These are phyloP conservation scores for Physocephala rufipes DNA, from an alignment of 2,888 invertebrate species.

Conservation along the genomic window DNA sequence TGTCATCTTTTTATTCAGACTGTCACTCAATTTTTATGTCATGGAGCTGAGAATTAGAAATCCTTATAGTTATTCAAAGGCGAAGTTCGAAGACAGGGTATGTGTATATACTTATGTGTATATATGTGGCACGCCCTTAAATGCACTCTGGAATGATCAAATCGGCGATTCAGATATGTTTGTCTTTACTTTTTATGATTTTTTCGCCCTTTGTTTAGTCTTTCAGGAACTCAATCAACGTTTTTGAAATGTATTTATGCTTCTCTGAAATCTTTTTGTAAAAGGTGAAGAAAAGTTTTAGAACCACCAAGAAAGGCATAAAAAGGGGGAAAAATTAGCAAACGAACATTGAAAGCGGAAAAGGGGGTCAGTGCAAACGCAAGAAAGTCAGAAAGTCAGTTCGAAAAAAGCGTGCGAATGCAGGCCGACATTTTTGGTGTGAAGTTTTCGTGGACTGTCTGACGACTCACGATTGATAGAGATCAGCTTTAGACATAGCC, in stretches of 20 bases:
- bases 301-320: not conserved
- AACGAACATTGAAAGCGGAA: too few relatives aligned
- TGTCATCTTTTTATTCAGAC: not conserved
- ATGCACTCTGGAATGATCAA: too few relatives aligned
- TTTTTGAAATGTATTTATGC: conserved; percentile 58
- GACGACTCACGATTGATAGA: conserved; percentile 29
- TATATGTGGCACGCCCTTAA: too few relatives aligned
- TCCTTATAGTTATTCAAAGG: too few relatives aligned
- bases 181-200: conserved; percentile 14
- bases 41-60: not conserved
- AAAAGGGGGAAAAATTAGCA: too few relatives aligned
- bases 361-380: conserved; percentile 19
- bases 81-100: too few relatives aligned
- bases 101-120: too few relatives aligned
- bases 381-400: conserved; percentile 19
- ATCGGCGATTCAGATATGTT: not conserved
- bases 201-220: conserved; percentile 46
- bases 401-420: not conserved
- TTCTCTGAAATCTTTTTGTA: conserved; percentile 47
- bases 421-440: conserved; percentile 13
- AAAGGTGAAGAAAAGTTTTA: conserved; percentile 50
- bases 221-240: conserved; percentile 66
- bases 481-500: conserved; percentile 15
- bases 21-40: not conserved
- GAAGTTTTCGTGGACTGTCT: conserved; percentile 21